phyloP scores from a whole-genome alignment of 2,797 vertebrate genomes.

The Bucorvus abyssinicus region DNA sequence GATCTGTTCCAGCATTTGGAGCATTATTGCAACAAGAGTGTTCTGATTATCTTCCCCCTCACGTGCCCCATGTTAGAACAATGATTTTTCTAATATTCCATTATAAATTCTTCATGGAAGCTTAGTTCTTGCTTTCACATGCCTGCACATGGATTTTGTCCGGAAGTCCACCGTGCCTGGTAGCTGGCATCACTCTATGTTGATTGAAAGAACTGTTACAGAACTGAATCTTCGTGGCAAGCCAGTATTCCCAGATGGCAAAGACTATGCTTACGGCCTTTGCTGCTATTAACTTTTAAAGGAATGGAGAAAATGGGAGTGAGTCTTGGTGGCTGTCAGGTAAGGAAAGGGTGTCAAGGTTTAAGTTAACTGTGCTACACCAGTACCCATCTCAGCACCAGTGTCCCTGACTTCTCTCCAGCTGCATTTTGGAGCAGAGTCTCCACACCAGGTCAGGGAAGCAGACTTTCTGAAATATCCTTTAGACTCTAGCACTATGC shows the following conservation, averaged over 20 bases:
- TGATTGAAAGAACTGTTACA: background rate
- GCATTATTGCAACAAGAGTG: background rate
- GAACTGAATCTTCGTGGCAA: background rate
- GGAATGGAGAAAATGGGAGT: background rate
- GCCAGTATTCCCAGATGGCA: background rate
- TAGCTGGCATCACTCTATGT: background rate
- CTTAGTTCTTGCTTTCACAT: background rate
- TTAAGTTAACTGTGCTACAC: accelerated
- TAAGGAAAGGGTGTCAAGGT: background rate
- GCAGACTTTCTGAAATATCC: background rate
- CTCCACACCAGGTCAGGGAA: background rate
- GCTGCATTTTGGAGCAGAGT: background rate
- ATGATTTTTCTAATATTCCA: background rate
- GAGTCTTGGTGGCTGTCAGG: background rate
- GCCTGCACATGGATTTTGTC: background rate
- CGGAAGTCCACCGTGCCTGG: background rate
- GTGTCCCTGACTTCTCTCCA: background rate
- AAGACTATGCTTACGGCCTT: background rate
- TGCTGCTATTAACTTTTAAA: background rate
- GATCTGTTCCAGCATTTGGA: background rate
- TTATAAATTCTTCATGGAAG: background rate
- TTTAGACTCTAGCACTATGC: background rate
- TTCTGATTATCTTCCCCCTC: background rate
- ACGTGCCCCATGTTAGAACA: background rate
- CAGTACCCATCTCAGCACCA: background rate